These are phyloP conservation scores for Bujurquina vittata DNA, from an alignment of 2,113 vertebrate species.

Conservation along the genomic window DNA sequence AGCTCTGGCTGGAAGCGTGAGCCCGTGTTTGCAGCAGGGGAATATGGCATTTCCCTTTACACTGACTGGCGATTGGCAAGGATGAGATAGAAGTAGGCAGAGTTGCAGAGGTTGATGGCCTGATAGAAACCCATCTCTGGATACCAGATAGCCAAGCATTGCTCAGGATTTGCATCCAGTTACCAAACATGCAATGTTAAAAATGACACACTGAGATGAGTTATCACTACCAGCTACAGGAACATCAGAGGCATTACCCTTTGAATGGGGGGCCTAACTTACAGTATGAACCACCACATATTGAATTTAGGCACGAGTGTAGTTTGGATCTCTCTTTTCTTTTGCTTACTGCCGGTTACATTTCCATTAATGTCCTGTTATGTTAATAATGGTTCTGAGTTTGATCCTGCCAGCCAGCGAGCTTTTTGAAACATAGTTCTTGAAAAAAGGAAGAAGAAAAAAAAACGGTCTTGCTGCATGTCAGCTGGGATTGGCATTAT, in stretches of 20 bases:
- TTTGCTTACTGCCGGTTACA: too few relatives aligned
- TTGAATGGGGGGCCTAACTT: neutral
- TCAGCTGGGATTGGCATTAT: too few relatives aligned
- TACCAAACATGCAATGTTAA: slow-evolving; percentile 3
- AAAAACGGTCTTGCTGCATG: too few relatives aligned
- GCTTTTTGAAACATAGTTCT: too few relatives aligned
- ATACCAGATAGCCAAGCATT: slow-evolving; percentile 2
- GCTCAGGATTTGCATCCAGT: slow-evolving; percentile 12
- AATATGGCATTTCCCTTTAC: slow-evolving; percentile 1
- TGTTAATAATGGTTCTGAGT: too few relatives aligned
- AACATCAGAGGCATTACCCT: neutral
- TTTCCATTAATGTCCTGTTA: too few relatives aligned
- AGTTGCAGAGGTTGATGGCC: slow-evolving; percentile 6
- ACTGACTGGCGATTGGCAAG: slow-evolving; percentile 14
- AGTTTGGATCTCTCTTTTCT: too few relatives aligned
- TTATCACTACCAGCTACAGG: neutral
- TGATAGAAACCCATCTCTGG: slow-evolving; percentile 28
- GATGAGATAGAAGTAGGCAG: slow-evolving; percentile 24
- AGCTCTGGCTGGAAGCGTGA: neutral
- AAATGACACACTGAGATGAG: slow-evolving; percentile 10
- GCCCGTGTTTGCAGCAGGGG: slow-evolving; percentile 1
- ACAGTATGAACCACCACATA: too few relatives aligned
- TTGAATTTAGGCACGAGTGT: too few relatives aligned
- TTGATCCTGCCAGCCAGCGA: too few relatives aligned
- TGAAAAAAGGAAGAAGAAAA: too few relatives aligned